Evolutionary conservation across 2,888 invertebrate genomes (phyloP).

Genomic region (Tiphia femorata): DNA sequence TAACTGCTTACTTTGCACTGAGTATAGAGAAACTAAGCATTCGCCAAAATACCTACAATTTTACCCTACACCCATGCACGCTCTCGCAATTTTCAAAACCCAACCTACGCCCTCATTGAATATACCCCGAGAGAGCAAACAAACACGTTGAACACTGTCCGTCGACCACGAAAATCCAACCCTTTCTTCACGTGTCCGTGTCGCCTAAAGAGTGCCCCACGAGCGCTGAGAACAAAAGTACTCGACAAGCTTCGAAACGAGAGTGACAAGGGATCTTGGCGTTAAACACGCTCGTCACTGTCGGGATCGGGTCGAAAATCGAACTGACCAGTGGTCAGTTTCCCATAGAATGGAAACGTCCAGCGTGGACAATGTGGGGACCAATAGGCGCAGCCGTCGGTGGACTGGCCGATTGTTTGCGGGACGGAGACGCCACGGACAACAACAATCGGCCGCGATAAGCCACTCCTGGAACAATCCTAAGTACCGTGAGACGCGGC

Average conservation of each 20-base stretch:
- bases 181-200: slow-evolving; percentile 20
- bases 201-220: slow-evolving; percentile 1
- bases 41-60: no score
- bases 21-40: no score
- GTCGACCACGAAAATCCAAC: slow-evolving; percentile 9
- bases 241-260: slow-evolving; percentile 11
- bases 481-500: slow-evolving; percentile 61
- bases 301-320: slow-evolving; percentile 35
- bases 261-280: slow-evolving; percentile 31
- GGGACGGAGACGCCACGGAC: slow-evolving; percentile 44
- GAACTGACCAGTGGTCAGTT: slow-evolving; percentile 64
- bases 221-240: slow-evolving; percentile 1
- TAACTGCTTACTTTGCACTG: no score
- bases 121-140: no score
- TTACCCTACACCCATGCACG: no score
- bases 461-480: slow-evolving; percentile 56
- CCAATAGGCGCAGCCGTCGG: slow-evolving; percentile 28
- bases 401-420: slow-evolving; percentile 31
- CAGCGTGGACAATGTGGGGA: slow-evolving; percentile 18
- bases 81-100: no score
- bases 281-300: slow-evolving; percentile 49
- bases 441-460: slow-evolving; percentile 53
- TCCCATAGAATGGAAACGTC: slow-evolving; percentile 40
- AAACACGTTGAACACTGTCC: no score
- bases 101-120: slow-evolving; percentile 20